These are phyloP conservation scores for Datnioides undecimradiatus DNA, from an alignment of 2,113 vertebrate genomes.

Conservation along the genomic window DNA sequence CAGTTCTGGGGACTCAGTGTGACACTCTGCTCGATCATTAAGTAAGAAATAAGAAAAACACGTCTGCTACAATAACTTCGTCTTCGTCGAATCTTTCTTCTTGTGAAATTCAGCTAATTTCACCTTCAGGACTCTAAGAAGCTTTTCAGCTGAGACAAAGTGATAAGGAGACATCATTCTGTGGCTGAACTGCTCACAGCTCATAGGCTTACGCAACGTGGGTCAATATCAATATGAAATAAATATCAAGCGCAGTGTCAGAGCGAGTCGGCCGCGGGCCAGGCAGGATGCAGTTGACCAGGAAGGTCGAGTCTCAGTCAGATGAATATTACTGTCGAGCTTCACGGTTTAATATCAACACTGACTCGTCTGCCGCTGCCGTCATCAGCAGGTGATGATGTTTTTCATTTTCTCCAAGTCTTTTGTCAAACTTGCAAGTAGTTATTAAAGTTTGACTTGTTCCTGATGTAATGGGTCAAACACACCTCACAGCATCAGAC, in stretches of 20 bases:
- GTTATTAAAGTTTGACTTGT: background rate
- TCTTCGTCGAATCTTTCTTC: too few species aligned
- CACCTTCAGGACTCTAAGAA: background rate
- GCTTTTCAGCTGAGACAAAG: background rate
- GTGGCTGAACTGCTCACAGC: too few species aligned
- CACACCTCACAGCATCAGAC: background rate
- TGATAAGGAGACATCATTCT: too few species aligned
- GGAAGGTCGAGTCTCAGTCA: too few species aligned
- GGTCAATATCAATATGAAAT: too few species aligned
- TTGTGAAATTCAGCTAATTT: background rate
- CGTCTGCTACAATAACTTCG: background rate
- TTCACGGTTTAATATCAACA: too few species aligned
- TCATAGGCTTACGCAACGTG: too few species aligned
- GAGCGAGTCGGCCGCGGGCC: too few species aligned
- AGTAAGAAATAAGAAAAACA: background rate
- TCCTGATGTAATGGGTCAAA: background rate
- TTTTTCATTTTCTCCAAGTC: background rate
- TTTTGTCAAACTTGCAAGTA: background rate
- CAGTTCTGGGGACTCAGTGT: too few species aligned
- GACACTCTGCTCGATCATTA: too few species aligned
- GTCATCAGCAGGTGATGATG: background rate
- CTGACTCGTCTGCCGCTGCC: background rate
- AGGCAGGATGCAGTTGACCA: too few species aligned
- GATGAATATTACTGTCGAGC: too few species aligned
- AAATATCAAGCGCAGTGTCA: background rate